Base-by-base conservation (phyloP, 2,797 vertebrate species). In the Sebastes elongatus region DNA sequence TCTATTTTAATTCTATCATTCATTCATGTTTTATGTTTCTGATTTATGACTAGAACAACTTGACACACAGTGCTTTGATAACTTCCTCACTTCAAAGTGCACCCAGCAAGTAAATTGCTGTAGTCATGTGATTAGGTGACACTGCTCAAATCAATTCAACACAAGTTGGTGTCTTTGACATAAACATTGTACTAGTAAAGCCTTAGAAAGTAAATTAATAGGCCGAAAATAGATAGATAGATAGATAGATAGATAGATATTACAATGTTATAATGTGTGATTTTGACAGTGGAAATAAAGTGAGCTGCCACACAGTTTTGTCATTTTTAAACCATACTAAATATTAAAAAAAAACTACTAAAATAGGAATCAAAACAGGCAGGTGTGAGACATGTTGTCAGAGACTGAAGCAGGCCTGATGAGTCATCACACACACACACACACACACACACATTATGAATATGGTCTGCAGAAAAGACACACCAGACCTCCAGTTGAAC, bases 351-450 rank as follows among this genome's bases (percentile, higher is more conserved):
- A 35, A 42, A 38, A 32, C 1, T 1, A 20, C 52, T 55, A 25
- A 27, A 60, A 53, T 14, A 71, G 6, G 57, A 71, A 49, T 46
- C 13, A 38, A 30, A 68, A 27, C 60, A 69, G 63, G 56, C 38
- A 56, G 23, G 22, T 27, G 13, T 38, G 18, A 72, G 11, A 78
- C 61, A 5, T 56, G 64, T 27, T 57, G 32, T 42, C 33, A 69
- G 27, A 63, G 67, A 59, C 20, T 59, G 14, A 7, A 52, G 62
- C 46, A 73, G 52, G 42, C 30, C 62, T 4, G 18, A 70, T 90
- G 89, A 90, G 66, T 86, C 86, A 79, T 30, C 20, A 49, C 20
- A 10, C 13, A 49, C 68, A 20, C 32, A 57, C 32, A 57, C 18
- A n/a, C 32, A 57, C 20, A 10, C 32, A 57, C 70, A 70, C 65